Evolutionary conservation across 2,797 vertebrate genomes (phyloP).

Genomic region (Meriones psammophilus): DNA sequence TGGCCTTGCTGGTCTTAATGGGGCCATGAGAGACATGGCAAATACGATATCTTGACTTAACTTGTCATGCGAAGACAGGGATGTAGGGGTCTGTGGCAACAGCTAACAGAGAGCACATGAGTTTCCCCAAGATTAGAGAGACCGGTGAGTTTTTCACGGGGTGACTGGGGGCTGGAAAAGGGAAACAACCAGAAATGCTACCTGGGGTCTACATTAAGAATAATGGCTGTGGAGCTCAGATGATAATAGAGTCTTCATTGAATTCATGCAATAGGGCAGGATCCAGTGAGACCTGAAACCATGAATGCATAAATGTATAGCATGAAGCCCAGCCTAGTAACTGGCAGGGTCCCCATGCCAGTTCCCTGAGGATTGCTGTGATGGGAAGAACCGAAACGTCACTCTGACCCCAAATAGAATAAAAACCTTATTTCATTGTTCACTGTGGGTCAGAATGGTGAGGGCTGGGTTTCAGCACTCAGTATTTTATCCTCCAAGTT

Average conservation of each 20-base stretch:
- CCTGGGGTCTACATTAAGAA: background rate
- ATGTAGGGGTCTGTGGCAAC: background rate
- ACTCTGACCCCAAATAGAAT: background rate
- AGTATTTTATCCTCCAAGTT: background rate
- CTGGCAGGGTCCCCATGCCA: background rate
- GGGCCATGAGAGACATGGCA: background rate
- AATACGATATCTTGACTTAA: background rate
- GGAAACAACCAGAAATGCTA: background rate
- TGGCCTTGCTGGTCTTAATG: background rate
- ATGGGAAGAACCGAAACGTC: background rate
- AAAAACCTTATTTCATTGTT: background rate
- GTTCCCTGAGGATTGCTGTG: background rate
- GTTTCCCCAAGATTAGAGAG: background rate
- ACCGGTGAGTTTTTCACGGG: background rate
- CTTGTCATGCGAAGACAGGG: background rate
- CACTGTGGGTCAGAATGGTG: background rate
- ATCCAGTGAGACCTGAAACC: background rate
- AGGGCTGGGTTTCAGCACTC: background rate
- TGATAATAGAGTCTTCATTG: background rate
- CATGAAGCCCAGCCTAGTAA: background rate
- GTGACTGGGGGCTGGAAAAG: background rate
- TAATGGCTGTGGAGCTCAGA: background rate
- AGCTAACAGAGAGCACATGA: background rate
- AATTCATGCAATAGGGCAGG: background rate
- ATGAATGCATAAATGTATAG: background rate